phyloP scores from a whole-genome alignment of 2,797 vertebrate genomes.

The Ceyx erithaca region DNA sequence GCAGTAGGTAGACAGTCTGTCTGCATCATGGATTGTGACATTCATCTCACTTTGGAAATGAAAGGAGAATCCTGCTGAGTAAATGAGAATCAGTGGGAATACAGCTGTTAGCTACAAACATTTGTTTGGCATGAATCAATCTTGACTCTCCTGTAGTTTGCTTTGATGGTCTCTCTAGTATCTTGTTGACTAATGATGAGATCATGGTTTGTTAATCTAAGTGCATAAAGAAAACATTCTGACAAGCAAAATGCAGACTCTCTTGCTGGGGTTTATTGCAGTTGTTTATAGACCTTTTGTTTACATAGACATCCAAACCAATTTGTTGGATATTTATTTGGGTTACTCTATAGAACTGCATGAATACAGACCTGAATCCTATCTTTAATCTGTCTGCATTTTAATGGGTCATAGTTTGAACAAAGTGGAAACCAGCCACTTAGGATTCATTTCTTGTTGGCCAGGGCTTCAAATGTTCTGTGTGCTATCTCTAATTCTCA shows the following conservation, averaged over 20 bases:
- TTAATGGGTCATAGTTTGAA: slow-evolving; percentile 42
- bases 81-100: slow-evolving; percentile 78
- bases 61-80: slow-evolving; percentile 78
- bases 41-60: slow-evolving; percentile 76
- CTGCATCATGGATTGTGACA: slow-evolving; percentile 53
- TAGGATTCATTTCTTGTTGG: slow-evolving; percentile 63
- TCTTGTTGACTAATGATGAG: slow-evolving; percentile 85
- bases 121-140: slow-evolving; percentile 79
- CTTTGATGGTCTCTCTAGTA: slow-evolving; percentile 81
- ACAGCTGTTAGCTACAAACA: slow-evolving; percentile 82
- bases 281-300: slow-evolving; percentile 76
- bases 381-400: slow-evolving; percentile 70
- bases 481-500: slow-evolving; percentile 41
- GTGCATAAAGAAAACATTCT: slow-evolving; percentile 81
- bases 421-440: slow-evolving; percentile 63
- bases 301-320: slow-evolving; percentile 66
- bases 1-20: slow-evolving; percentile 40
- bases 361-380: slow-evolving; percentile 56
- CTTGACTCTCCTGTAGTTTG: slow-evolving; percentile 76
- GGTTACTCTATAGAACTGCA: slow-evolving; percentile 52
- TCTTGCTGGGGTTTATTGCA: slow-evolving; percentile 68
- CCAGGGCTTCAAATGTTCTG: slow-evolving; percentile 44
- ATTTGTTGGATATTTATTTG: slow-evolving; percentile 76
- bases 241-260: slow-evolving; percentile 73
- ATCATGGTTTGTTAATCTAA: slow-evolving; percentile 84